Conservation (phyloP, 2,797 vertebrate genomes). For the Adrianichthys oophorus region DNA sequence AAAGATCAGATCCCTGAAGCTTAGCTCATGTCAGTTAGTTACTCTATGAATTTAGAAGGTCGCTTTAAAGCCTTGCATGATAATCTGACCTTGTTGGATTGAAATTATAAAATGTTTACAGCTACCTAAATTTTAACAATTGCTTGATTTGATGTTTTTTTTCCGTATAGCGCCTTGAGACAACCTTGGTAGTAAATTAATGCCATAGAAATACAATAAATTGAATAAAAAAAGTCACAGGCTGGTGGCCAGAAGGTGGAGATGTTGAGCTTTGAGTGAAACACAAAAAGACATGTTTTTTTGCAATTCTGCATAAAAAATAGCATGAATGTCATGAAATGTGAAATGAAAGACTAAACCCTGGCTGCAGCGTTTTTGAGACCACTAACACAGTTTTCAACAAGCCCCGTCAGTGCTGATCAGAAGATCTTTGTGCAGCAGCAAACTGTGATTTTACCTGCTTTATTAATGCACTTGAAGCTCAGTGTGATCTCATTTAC, state of each 20-base stretch:
- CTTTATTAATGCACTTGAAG: constrained; percentile 45
- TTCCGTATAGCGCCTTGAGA: too few relatives aligned
- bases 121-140: too few relatives aligned
- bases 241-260: constrained; percentile 48
- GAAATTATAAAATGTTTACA: too few relatives aligned
- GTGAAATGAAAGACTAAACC: not conserved
- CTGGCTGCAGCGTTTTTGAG: not conserved
- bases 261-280: constrained; percentile 37
- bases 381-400: not conserved
- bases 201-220: too few relatives aligned
- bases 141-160: too few relatives aligned
- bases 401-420: constrained; percentile 15
- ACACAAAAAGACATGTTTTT: not conserved
- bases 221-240: not conserved
- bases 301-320: not conserved
- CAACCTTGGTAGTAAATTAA: too few relatives aligned
- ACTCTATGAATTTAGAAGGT: too few relatives aligned
- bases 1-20: not conserved
- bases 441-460: constrained; percentile 5
- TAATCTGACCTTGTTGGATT: too few relatives aligned
- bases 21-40: not conserved
- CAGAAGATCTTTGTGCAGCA: constrained; percentile 20
- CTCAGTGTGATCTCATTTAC: constrained; percentile 32
- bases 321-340: too few relatives aligned
- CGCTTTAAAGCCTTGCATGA: too few relatives aligned